phyloP scores from a whole-genome alignment of 2,888 invertebrate genomes.

The Callyntrura guangdongensis region DNA sequence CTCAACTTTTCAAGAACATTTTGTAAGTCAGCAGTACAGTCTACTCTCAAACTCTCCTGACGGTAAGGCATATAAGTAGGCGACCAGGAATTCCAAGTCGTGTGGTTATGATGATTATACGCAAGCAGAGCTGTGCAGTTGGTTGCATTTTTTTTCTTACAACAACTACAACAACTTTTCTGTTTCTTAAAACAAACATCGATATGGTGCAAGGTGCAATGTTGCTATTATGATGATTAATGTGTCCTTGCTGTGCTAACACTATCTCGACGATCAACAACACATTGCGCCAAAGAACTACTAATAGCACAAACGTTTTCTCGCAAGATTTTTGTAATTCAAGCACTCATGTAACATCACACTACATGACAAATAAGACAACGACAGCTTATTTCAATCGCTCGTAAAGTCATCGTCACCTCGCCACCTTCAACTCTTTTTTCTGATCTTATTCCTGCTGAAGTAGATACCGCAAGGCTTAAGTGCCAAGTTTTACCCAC shows the following conservation, averaged over 20 bases:
- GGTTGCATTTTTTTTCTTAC: not conserved
- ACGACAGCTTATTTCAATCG: not conserved
- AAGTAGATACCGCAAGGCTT: not conserved
- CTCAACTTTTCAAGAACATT: constrained; percentile 13
- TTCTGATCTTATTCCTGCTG: not conserved
- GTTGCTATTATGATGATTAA: not conserved
- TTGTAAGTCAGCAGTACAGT: not conserved
- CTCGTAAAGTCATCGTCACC: not conserved
- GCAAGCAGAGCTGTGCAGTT: not conserved
- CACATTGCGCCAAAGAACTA: not conserved
- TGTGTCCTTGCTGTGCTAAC: constrained; percentile 41
- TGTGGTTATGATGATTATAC: no score
- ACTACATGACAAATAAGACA: not conserved
- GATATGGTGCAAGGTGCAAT: not conserved
- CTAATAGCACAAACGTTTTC: not conserved
- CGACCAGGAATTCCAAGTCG: constrained; percentile 47
- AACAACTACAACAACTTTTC: not conserved
- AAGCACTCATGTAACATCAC: not conserved
- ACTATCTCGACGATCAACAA: constrained; percentile 16
- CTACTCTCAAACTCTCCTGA: no score
- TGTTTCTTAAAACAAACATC: constrained; percentile 7
- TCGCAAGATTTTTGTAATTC: constrained; percentile 20
- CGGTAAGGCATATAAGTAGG: constrained; percentile 37
- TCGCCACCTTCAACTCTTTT: not conserved
- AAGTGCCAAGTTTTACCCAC: constrained; percentile 26